Conservation (phyloP, 2,113 vertebrate genomes). For the Picathartes gymnocephalus region DNA sequence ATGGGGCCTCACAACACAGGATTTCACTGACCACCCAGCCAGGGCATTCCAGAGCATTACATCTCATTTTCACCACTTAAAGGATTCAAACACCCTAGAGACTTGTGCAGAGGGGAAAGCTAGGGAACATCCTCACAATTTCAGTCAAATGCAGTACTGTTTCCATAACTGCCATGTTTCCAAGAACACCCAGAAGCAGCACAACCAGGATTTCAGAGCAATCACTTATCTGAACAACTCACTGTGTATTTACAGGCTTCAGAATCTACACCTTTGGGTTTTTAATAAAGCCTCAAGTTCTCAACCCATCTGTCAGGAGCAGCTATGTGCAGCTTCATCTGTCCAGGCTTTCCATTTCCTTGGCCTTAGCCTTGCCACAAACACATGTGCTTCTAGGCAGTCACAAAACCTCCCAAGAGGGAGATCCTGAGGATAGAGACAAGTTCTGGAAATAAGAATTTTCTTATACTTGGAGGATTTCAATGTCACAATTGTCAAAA, state of each 20-base stretch:
- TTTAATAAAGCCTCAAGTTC: background rate
- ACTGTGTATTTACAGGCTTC: background rate
- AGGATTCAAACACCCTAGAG: background rate
- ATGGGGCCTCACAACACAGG: background rate
- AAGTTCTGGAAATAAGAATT: background rate
- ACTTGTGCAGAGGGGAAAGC: background rate
- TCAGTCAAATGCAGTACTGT: background rate
- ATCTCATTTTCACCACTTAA: conserved; percentile 8
- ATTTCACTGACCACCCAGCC: background rate
- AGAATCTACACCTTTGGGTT: background rate
- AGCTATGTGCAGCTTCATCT: background rate
- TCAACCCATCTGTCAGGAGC: background rate
- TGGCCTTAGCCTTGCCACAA: background rate
- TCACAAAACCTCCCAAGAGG: fast-evolving
- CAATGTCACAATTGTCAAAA: background rate
- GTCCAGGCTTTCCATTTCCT: background rate
- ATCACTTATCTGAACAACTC: background rate
- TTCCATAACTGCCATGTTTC: background rate
- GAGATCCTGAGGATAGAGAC: background rate
- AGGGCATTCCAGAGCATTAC: background rate
- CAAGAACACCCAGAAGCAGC: background rate
- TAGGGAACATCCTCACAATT: background rate
- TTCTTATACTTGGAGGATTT: background rate
- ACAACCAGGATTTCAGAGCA: background rate
- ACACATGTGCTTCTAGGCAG: background rate